phyloP scores from a whole-genome alignment of 2,113 vertebrate species.

The Symphodus melops region DNA sequence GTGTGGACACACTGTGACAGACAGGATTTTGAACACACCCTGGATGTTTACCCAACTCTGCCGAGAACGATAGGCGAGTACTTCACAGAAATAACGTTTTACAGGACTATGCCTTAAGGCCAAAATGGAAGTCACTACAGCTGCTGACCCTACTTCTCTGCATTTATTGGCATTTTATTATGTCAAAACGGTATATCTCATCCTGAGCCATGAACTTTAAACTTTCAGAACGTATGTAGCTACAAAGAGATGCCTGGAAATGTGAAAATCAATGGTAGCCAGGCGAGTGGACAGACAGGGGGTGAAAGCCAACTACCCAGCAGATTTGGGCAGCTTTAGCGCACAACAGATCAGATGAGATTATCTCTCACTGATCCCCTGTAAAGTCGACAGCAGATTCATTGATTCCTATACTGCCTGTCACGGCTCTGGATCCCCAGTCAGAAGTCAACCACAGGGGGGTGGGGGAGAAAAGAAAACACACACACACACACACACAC shows the following conservation, averaged over 20 bases:
- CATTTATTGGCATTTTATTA: too few relatives aligned
- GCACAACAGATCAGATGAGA: constrained; percentile 75
- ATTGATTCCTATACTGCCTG: constrained; percentile 63
- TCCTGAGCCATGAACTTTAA: not conserved
- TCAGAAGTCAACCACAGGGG: constrained; percentile 36
- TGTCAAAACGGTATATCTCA: not conserved
- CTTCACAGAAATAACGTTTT: constrained; percentile 27
- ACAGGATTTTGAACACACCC: constrained; percentile 64
- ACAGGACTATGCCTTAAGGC: constrained; percentile 3
- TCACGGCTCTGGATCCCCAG: constrained; percentile 18
- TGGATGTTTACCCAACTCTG: constrained; percentile 65
- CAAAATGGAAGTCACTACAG: not conserved
- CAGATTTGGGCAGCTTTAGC: constrained; percentile 75
- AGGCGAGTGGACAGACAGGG: constrained; percentile 24
- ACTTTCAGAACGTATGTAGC: not conserved
- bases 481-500: not conserved
- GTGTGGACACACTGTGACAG: constrained; percentile 58
- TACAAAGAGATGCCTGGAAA: not conserved
- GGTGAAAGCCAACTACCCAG: constrained; percentile 69
- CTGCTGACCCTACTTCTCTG: not conserved
- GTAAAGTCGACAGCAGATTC: constrained; percentile 68
- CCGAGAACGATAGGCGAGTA: constrained; percentile 38
- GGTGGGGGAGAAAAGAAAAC: not conserved
- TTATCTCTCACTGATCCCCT: constrained; percentile 74
- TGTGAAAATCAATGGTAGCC: not conserved